Evolutionary conservation across 2,113 vertebrate genomes (phyloP), one percentile per base, ranked within the genome.

Genomic region (Salvelinus namaycush): DNA sequence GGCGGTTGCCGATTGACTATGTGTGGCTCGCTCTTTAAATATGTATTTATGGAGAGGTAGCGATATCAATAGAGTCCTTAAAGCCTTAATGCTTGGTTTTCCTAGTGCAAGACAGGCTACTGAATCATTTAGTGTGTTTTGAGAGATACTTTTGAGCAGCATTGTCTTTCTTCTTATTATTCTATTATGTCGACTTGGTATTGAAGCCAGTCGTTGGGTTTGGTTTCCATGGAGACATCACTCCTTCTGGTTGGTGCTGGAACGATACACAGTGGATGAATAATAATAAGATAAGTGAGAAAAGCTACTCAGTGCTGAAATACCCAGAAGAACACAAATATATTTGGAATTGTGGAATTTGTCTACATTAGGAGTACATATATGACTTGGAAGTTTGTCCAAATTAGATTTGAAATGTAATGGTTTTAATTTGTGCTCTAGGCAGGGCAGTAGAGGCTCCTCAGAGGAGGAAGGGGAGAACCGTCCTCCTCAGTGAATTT

Each of bases 201-300:
- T 76, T 71, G 76, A 78, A 75, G 49, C 77, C 60, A 68, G 49
- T 20, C 66, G 81, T 83, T 69, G 76, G 66, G 57, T 77, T 76
- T 2, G 9, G 79, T 88, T 86, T 85, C 89, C 85, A 89, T 86
- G 78, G 89, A 80, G 82, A 86, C 81, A 54, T 82, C 71, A 69
- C 72, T 85, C 20, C 31, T 75, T 67, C 73, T 34, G 39, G 39
- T 44, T 6, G 8, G 54, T 20, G 62, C 59, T 26, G 64, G 18
- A 54, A 26, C 27, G 64, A 67, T 29, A n/a, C 64, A 31, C 64
- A 12, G 64, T 16, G 26, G 24, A 74, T 18, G 69, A 76, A 85
- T 70, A 27, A 65, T 65, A 48, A 64, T 26, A 44, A 6, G 5
- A 14, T 12, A 31, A 34, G 16, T 39, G 20, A 48, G 8, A 69